Conservation (phyloP, 2,113 vertebrate genomes). For the Silurus asotus region DNA sequence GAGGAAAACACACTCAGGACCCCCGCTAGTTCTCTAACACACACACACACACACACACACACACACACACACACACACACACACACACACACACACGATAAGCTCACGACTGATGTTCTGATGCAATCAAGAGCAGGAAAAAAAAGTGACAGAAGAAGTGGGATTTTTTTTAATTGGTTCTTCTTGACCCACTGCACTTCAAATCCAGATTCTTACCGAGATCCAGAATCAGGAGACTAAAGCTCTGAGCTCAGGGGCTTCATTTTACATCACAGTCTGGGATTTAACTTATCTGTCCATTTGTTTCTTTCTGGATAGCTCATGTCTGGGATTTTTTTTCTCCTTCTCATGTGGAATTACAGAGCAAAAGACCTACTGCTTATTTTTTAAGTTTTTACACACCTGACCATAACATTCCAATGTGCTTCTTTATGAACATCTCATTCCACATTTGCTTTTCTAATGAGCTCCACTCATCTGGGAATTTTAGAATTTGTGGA, state of each 20-base stretch:
- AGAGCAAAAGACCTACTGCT: not conserved
- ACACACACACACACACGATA: not conserved
- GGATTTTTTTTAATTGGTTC: not conserved
- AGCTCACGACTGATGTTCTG: not conserved
- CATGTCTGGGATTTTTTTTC: not conserved
- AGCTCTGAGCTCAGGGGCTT: not conserved
- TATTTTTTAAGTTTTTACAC: too few species aligned
- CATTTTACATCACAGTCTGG: not conserved
- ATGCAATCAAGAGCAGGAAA: constrained; percentile 7
- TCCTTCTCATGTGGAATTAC: not conserved
- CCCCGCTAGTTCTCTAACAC: not conserved
- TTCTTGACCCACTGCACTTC: not conserved
- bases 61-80: too few species aligned
- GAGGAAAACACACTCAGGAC: not conserved
- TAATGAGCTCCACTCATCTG: too few species aligned
- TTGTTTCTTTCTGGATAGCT: not conserved
- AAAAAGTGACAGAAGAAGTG: not conserved
- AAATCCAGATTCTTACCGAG: not conserved
- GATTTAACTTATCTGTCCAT: not conserved
- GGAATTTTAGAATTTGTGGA: too few species aligned
- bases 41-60: constrained; percentile 7
- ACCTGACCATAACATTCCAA: too few species aligned
- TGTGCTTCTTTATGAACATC: too few species aligned
- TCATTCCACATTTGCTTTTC: too few species aligned
- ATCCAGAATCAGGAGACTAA: not conserved